phyloP scores from a whole-genome alignment of 2,888 invertebrate species.

The Latrodectus hesperus region DNA sequence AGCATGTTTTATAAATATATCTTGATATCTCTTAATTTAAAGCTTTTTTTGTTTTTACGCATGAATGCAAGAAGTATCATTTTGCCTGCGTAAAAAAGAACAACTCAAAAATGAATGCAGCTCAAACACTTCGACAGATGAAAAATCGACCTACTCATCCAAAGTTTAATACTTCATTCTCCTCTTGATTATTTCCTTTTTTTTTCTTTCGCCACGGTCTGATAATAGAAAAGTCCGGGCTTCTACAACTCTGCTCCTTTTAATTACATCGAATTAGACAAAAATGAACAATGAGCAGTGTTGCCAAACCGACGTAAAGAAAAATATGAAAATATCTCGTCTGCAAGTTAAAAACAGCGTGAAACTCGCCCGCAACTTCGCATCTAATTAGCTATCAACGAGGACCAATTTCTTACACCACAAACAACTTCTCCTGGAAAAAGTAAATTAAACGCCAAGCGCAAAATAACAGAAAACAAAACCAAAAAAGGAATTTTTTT shows the following conservation, averaged over 20 bases:
- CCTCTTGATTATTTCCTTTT: not conserved
- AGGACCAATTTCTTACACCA: conserved; percentile 55
- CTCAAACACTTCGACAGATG: too few relatives aligned
- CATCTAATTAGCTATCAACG: conserved; percentile 58
- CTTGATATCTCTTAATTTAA: too few relatives aligned
- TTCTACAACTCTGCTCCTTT: not conserved
- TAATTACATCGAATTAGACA: conserved; percentile 5
- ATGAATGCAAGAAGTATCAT: too few relatives aligned
- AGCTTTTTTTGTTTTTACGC: too few relatives aligned
- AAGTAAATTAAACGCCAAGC: conserved; percentile 57
- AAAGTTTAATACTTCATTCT: not conserved
- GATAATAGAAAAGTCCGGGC: not conserved
- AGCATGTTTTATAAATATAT: too few relatives aligned
- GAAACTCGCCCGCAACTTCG: conserved; percentile 54
- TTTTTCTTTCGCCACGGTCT: not conserved
- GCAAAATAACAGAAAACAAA: conserved; percentile 28
- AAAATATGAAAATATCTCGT: not conserved
- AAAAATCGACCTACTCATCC: not conserved
- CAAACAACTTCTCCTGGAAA: conserved; percentile 17
- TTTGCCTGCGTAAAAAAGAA: too few relatives aligned
- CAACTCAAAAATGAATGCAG: too few relatives aligned
- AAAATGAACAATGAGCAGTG: not conserved
- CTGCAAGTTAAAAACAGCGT: conserved; percentile 56
- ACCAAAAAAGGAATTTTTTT: conserved; percentile 4
- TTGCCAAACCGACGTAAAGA: not conserved